Evolutionary conservation across 2,113 vertebrate genomes (phyloP), one percentile per base, ranked within the genome.

Genomic region (Oriolus oriolus): DNA sequence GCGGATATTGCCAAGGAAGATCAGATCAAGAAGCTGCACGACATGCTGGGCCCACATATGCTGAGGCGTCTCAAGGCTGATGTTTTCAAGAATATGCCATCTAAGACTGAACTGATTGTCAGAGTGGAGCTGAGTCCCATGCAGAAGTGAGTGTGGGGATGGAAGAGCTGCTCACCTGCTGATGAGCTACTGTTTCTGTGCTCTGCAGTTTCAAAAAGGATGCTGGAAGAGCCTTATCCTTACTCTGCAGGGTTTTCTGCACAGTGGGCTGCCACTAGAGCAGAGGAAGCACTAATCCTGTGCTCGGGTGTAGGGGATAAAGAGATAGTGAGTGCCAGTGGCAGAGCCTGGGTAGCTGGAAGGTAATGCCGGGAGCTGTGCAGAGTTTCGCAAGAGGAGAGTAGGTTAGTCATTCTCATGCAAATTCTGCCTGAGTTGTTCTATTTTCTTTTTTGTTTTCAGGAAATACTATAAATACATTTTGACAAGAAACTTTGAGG

Each of bases 401-500:
- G 21, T 31, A 14, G 33, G 42, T 60, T 64, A 41, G 39, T 42
- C 7, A 4, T 59, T 90, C 45, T 90, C 9, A 15, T 18, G 28
- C 75, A 9, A 69, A 7, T 10, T 50, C 19, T 78, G 24, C n/a
- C 23, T 61, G 73, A 96, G 16, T 78, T 87, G 30, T 60, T 77
- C 21, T 66, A 30, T 45, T 65, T 11, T 65, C 16, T 92, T 50
- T 89, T 95, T 21, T 77, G 9, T 75, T 77, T 78, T 57, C 93
- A 99, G 99, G 97, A 99, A 99, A 97, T 99, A 99, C 18, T 99
- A 99, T 93, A 99, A 99, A 95, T 99, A 99, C 60, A 99, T 99
- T 91, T 98, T 99, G 69, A 99, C 99, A 10, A 98, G 99, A 49
- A 99, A 99, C 97, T 99, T 99, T 53, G 99, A 99, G 77, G 99